These are phyloP conservation scores for Eremophila alpestris DNA, from an alignment of 2,797 vertebrate genomes.

Conservation along the genomic window DNA sequence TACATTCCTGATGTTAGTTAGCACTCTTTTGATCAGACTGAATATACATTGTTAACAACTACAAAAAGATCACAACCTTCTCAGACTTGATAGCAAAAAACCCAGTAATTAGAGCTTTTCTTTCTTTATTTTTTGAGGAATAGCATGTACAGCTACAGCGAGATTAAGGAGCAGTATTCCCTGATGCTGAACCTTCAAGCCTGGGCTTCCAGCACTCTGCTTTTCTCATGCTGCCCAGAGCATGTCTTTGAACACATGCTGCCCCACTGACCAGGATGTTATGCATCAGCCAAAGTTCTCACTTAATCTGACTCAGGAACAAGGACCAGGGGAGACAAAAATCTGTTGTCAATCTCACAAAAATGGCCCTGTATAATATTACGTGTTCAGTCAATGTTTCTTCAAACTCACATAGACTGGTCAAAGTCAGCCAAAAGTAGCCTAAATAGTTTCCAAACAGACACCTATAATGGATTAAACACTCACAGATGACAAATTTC, in stretches of 20 bases:
- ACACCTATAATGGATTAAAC: slow-evolving; percentile 1
- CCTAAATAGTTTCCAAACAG: slow-evolving; percentile 21
- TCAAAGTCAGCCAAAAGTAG: slow-evolving; percentile 13
- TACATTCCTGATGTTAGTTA: not conserved
- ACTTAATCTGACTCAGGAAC: rapidly evolving
- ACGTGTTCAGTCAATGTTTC: slow-evolving; percentile 4
- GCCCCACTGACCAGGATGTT: not conserved
- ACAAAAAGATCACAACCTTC: not conserved
- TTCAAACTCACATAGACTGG: not conserved
- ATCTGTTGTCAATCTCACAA: not conserved
- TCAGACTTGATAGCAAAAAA: not conserved
- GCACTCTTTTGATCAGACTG: not conserved
- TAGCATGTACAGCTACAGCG: not conserved
- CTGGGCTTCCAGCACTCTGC: not conserved
- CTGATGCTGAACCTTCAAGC: not conserved
- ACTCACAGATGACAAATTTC: not conserved
- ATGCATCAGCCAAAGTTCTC: not conserved
- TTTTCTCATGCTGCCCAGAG: not conserved
- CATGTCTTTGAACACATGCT: rapidly evolving
- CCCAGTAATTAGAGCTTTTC: not conserved
- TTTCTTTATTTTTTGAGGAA: not conserved
- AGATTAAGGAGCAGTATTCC: not conserved
- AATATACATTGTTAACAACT: not conserved
- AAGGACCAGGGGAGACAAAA: not conserved
- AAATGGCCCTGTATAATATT: not conserved